phyloP scores from a whole-genome alignment of 1,140 invertebrate genomes.

The Drosophila subpulchrella region DNA sequence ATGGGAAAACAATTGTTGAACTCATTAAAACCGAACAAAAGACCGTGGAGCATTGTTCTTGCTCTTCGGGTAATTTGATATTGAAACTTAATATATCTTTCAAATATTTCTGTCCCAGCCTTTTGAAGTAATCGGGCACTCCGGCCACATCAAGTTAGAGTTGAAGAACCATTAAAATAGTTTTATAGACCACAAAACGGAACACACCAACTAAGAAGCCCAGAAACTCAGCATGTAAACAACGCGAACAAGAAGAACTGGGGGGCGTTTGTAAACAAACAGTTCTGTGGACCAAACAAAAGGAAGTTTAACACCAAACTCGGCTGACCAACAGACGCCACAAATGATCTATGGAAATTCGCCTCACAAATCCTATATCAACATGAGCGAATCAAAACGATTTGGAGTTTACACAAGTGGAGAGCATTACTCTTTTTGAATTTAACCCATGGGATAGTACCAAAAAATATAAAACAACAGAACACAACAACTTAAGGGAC shows the following conservation, averaged over 20 bases:
- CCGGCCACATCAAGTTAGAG: conserved; percentile 23
- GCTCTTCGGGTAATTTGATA: conserved; percentile 57
- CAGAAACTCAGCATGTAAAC: conserved; percentile 41
- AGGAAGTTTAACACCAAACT: conserved; percentile 42
- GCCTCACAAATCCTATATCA: conserved; percentile 24
- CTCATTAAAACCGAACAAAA: conserved; percentile 74
- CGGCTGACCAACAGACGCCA: conserved; percentile 62
- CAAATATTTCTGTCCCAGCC: conserved; percentile 52
- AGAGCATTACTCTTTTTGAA: conserved; percentile 59
- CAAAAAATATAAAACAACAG: not conserved
- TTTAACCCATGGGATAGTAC: conserved; percentile 24
- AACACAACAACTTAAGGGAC: conserved; percentile 29
- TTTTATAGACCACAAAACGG: conserved; percentile 60
- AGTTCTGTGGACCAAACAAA: conserved; percentile 37
- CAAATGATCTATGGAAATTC: conserved; percentile 77
- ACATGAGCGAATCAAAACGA: conserved; percentile 38
- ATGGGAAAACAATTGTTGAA: conserved; percentile 54
- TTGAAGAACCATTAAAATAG: conserved; percentile 59
- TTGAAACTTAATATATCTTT: conserved; percentile 68
- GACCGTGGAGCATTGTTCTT: conserved; percentile 48
- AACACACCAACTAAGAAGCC: conserved; percentile 34
- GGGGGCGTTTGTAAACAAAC: conserved; percentile 38
- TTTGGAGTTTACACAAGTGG: conserved; percentile 60
- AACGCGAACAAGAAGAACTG: conserved; percentile 33
- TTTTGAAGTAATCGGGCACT: conserved; percentile 69